A percentile compares a stretch with the other conserved stretches of the same genome.
phyloP scores from a whole-genome alignment of 2,113 vertebrate genomes.

The Corythornis cristatus region DNA sequence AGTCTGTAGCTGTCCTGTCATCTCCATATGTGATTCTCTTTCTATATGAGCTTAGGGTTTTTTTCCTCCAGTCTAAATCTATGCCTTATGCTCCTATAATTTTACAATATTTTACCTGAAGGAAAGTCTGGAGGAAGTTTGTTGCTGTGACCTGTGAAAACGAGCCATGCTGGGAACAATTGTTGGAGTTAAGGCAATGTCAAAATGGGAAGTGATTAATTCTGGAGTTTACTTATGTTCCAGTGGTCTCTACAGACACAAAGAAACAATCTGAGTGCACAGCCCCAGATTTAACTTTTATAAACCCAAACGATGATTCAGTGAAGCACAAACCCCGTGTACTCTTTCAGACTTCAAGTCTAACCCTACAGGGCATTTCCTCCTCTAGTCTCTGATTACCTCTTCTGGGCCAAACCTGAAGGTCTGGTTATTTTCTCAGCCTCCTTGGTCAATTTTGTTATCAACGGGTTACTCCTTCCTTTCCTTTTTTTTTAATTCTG shows the following conservation, averaged over 20 bases:
- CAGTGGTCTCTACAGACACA: not conserved
- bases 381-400: not conserved
- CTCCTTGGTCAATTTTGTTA: not conserved
- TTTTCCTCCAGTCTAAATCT: not conserved
- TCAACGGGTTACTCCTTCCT: not conserved
- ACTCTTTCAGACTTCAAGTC: not conserved
- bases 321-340: not conserved
- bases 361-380: not conserved
- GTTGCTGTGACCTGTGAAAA: not conserved
- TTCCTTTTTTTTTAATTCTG: not conserved
- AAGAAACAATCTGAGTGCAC: not conserved
- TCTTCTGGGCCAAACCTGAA: not conserved
- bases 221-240: not conserved
- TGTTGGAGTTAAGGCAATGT: not conserved
- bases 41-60: not conserved
- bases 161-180: not conserved
- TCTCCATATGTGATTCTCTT: not conserved
- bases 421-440: constrained; percentile 28
- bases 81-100: not conserved
- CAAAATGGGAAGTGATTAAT: not conserved
- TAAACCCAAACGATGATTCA: not conserved
- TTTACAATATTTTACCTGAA: not conserved
- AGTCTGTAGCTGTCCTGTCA: not conserved
- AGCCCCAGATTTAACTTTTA: not conserved
- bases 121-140: not conserved